Evolutionary conservation across 1,140 invertebrate genomes (phyloP), one percentile per base, ranked within the genome.

Genomic region (Spodoptera litura): DNA sequence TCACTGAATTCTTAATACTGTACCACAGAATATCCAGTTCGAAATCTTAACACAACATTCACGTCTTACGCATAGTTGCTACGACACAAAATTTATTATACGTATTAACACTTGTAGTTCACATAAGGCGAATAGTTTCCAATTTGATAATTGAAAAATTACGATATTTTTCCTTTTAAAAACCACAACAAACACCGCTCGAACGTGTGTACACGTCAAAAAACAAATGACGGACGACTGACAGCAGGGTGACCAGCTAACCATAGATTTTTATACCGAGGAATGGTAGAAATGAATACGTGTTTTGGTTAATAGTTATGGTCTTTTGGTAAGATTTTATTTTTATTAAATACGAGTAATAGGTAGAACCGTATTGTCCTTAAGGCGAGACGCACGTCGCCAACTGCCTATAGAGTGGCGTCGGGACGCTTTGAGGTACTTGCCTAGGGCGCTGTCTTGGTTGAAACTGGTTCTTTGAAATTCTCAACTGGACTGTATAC

Each of bases 161-260:
- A 75, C 58, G 49, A 75, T 75, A 44, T 62, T 62, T 62, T 55
- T 52, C 55, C n/a, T 20, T 68, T 44, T 44, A 56, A 68, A 62
- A 64, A 79, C 53, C 78, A 79, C 78, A 79, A 79, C 78, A 79
- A 79, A 79, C 78, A 79, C 59, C 68, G 35, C 25, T 58, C 10
- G 13, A 6, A 72, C 73, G 66, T 52, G 55, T 80, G 74, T 61
- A 80, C 79, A 80, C 79, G 79, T 80, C 79, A 79, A 79, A 71
- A 80, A 61, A 77, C 58, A 70, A 76, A 71, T 68, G 70, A 71
- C 53, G 64, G 64, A 71, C 53, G 64, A 53, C 66, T 53, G 73
- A 64, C 73, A 64, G 56, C n/a, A 27, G 66, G 11, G 59, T 75
- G 73, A 64, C 73, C 73, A 75, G 49, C 13, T 4, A 4, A 6